Evolutionary conservation across 2,797 vertebrate genomes (phyloP), one percentile per base, ranked within the genome.

Genomic region (Adrianichthys oophorus): DNA sequence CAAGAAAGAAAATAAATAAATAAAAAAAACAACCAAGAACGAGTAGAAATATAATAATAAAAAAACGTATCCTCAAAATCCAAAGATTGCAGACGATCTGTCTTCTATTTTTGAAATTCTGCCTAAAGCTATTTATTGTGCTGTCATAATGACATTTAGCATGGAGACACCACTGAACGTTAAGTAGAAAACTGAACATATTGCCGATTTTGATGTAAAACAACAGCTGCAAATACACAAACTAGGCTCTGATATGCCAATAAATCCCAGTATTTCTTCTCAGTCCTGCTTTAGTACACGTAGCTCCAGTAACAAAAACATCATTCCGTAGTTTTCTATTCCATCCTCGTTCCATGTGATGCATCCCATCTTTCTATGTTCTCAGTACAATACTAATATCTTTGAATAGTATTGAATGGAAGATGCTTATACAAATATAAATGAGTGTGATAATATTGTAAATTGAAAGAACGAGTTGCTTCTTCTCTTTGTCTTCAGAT

Each of bases 101-200:
- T 4, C 40, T 62, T 72, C 19, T 43, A 43, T 29, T 70, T 71
- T 58, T 37, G 37, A 41, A 72, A 43, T 40, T 43, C 55, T 32
- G 45, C 29, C 15, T 41, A 23, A 56, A 60, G 52, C 16, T 5
- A 12, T 7, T 13, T 24, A n/a, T 52, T 26, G 41, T 21, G 43
- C 15, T 15, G 41, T 49, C n/a, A 40, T 48, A 37, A 1, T 65
- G 59, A 57, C 24, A 41, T 42, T 32, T 49, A 54, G 56, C 59
- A 59, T 14, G n/a, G 53, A 53, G 72, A 68, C 42, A 54, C 26
- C 50, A 15, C 29, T 48, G 3, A 55, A 37, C 15, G 54, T 53
- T 42, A 68, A 59, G 44, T 40, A 58, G 49, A 53, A 62, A 66
- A 51, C 56, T 42, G 50, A 52, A 19, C 46, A 52, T 48, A 8